Base-by-base conservation (phyloP, 2,113 vertebrate genomes). In the Aegithalos caudatus region DNA sequence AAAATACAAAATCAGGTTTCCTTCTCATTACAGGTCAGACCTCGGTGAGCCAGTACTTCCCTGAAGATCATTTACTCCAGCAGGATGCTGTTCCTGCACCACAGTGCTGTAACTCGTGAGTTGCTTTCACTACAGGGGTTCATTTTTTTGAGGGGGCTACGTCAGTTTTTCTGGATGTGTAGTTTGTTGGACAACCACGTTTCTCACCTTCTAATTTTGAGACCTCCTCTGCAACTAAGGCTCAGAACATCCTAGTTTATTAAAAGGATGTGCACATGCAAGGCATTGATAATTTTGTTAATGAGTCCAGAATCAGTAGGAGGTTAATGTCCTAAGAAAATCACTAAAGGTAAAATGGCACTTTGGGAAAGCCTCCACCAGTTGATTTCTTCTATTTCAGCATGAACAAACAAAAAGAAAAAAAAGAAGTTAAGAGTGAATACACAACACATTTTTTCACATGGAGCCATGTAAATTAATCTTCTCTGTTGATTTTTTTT, bases 71-170 rank as follows among this genome's bases (percentile, higher is more conserved):
- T 33, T 56, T 31, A 47, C 24, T 67, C 53, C 71, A 72, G 45
- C 54, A 69, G 66, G 44, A 90, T 37, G 47, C 65, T 74, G 17
- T 12, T 74, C 22, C 50, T 57, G 83, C 18, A 51, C 9, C 38
- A 60, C 1, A 0, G 20, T 50, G 27, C 10, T 22, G 29, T 24
- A 54, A 84, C 14, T 1, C 0, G 3, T 11, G 44, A 84, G 69
- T 8, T 67, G 69, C 19, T 58, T 78, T 77, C 0, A 3, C 22
- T 40, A 48, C 17, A 67, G 17, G 33, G 16, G 27, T 25, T 54
- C 53, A 47, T 38, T 50, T 81, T 7, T 2, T 37, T 53, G 14
- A 27, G 37, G 37, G 14, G 16, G 14, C 5, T 70, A 19, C 0
- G 0, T 22, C 48, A 82, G 7, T 29, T 80, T 82, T 40, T 65